Conservation (phyloP, 2,113 vertebrate genomes). For the Ivindomyrus marchei region DNA sequence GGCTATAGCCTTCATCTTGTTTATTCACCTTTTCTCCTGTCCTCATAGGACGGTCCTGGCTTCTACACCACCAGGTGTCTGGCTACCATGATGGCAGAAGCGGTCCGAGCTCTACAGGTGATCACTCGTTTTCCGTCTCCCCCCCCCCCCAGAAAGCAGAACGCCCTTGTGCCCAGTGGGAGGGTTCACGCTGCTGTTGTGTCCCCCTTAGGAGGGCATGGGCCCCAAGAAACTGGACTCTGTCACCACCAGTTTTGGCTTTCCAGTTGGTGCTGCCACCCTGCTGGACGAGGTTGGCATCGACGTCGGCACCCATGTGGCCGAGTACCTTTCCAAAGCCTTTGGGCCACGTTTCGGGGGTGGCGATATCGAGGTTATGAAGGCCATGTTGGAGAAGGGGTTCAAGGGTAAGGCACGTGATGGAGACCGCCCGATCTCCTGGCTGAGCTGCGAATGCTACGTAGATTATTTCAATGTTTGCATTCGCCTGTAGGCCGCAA, state of each 20-base stretch:
- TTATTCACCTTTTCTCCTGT: neutral
- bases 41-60: conserved; percentile 83
- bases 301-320: conserved; percentile 84
- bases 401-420: conserved; percentile 68
- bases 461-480: neutral
- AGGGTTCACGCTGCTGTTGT: neutral
- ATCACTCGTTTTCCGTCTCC: neutral
- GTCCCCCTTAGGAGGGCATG: conserved; percentile 69
- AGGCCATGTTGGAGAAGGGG: conserved; percentile 81
- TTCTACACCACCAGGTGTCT: conserved; percentile 96
- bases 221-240: conserved; percentile 82
- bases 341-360: conserved; percentile 87
- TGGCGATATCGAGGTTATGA: conserved; percentile 74
- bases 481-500: conserved; percentile 70
- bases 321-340: conserved; percentile 83
- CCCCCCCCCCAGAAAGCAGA: neutral
- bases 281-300: conserved; percentile 90
- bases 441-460: neutral
- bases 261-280: conserved; percentile 83
- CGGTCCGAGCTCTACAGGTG: conserved; percentile 74
- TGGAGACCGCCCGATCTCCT: neutral
- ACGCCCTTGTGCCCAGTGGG: neutral
- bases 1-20: neutral
- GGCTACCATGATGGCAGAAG: conserved; percentile 83
- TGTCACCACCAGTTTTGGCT: conserved; percentile 81